Base-by-base conservation (phyloP, 2,113 vertebrate genomes). In the Accipiter cooperii region DNA sequence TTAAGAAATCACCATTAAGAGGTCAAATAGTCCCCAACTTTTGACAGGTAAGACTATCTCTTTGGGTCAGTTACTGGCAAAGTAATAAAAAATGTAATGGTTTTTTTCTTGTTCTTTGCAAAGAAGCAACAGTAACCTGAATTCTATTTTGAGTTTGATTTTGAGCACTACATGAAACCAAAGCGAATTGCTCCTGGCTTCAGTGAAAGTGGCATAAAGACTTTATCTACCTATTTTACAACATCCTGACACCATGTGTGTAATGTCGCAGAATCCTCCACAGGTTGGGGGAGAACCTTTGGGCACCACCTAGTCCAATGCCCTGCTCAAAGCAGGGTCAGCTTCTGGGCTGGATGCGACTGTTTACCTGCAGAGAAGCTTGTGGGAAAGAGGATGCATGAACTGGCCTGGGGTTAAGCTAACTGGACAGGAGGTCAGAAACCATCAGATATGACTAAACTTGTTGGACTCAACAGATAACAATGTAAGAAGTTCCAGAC, bases 1-100 rank as follows among this genome's bases (percentile, higher is more conserved):
- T 91, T 79, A 51, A 83, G 61, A 83, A 80, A 84, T 64, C 34
- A 63, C n/a, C 57, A 84, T 55, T 49, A 60, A 81, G 58, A 94
- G 15, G 55, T 49, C 52, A 82, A 63, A 63, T 38, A 57, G 33
- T 42, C 13, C 31, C 5, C 12, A 76, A 40, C 24, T 70, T 64
- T 66, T 78, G 75, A 74, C 52, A 75, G 20, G 13, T 29, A 84
- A 33, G 22, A 47, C 18, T 22, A 63, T 21, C n/a, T 92, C 28
- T 81, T 84, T 77, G 47, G 16, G 14, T 82, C 34, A 57, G 17
- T 42, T 79, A 58, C 17, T 66, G 70, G 51, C 14, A 88, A 88
- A 85, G 52, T 58, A 84, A 52, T 47, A 34, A 75, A 78, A 68
- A 71, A 81, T 17, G 20, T 17, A 2, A n/a, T 52, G 51, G 40